These are phyloP conservation scores for Acutogordius australiensis DNA, from an alignment of 2,888 invertebrate species.

Conservation along the genomic window DNA sequence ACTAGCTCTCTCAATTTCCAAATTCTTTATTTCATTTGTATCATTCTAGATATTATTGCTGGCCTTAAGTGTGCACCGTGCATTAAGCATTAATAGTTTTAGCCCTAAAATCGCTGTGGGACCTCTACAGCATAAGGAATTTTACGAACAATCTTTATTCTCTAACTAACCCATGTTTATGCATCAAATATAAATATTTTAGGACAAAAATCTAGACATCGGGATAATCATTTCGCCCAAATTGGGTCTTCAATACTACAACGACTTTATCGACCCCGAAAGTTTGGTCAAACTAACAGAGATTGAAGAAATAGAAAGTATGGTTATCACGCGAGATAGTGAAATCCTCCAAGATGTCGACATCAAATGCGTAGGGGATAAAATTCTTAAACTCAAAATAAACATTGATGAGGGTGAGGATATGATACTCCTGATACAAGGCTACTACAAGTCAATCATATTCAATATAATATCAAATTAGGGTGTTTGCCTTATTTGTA, in stretches of 20 bases:
- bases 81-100: too few species aligned
- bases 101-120: too few species aligned
- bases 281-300: not conserved
- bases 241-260: not conserved
- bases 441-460: not conserved
- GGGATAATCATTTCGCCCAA: not conserved
- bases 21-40: too few species aligned
- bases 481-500: too few species aligned
- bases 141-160: too few species aligned
- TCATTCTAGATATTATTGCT: too few species aligned
- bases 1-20: too few species aligned
- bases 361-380: not conserved
- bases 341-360: not conserved
- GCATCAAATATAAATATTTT: too few species aligned
- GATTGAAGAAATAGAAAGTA: not conserved
- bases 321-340: not conserved
- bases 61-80: too few species aligned
- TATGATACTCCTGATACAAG: not conserved
- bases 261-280: not conserved
- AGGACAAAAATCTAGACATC: conserved; percentile 1
- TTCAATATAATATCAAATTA: not conserved
- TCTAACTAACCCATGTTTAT: too few species aligned
- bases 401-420: not conserved
- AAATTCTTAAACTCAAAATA: conserved; percentile 2
- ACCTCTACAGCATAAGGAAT: too few species aligned